Evolutionary conservation across 1,140 invertebrate species (phyloP).

Genomic region (Agraylea sexmaculata): DNA sequence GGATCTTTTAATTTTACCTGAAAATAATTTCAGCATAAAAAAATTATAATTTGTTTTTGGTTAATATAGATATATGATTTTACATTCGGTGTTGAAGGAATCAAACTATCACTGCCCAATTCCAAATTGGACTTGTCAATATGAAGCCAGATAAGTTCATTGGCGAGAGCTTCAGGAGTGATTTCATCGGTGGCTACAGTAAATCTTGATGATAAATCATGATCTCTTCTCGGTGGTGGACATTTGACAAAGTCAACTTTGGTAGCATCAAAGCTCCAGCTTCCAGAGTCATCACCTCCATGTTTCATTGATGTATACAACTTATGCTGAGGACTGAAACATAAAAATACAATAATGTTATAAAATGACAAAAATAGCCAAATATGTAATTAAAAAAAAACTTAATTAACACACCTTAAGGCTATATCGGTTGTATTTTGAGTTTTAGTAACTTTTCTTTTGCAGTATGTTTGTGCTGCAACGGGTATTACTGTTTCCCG

Average conservation of each 20-base stretch:
- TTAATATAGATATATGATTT: no score
- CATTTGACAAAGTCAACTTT: slow-evolving; percentile 18
- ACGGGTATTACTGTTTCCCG: slow-evolving; percentile 34
- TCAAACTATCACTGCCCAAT: no score
- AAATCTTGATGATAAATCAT: slow-evolving; percentile 12
- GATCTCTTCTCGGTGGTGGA: slow-evolving; percentile 14
- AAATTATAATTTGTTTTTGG: no score
- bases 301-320: no score
- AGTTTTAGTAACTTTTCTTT: slow-evolving; percentile 43
- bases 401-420: neutral
- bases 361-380: slow-evolving; percentile 1
- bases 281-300: slow-evolving; percentile 6
- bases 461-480: slow-evolving; percentile 33
- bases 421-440: slow-evolving; percentile 37
- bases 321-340: slow-evolving; percentile 3
- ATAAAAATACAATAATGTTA: no score
- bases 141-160: slow-evolving; percentile 32
- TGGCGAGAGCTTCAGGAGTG: slow-evolving; percentile 33
- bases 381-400: neutral
- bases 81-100: no score
- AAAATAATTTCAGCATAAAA: no score
- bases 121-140: slow-evolving; percentile 33
- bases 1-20: no score
- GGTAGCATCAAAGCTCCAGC: slow-evolving; percentile 6
- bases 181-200: slow-evolving; percentile 24